These are phyloP conservation scores for Furnarius figulus DNA, from an alignment of 2,113 vertebrate genomes.

Conservation along the genomic window DNA sequence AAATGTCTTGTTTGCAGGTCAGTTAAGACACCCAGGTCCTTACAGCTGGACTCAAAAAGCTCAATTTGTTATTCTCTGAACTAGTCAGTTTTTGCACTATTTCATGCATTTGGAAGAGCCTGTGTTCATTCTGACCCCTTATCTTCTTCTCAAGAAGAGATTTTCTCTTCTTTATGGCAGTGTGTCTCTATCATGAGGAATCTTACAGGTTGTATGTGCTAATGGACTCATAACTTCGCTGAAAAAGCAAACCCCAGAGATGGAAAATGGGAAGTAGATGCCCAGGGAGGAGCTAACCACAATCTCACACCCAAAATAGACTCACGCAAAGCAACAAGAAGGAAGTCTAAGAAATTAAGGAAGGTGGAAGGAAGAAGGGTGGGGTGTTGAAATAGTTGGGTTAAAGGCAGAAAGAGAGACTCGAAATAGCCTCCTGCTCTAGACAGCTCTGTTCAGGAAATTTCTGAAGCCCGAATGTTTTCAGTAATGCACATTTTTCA, in stretches of 20 bases:
- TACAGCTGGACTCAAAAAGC: not conserved
- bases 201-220: not conserved
- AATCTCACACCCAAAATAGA: constrained; percentile 31
- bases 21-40: not conserved
- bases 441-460: constrained; percentile 55
- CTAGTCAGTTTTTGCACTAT: not conserved
- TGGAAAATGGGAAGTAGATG: constrained; percentile 45
- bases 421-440: constrained; percentile 11
- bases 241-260: constrained; percentile 15
- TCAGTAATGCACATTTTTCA: not conserved
- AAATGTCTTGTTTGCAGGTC: not conserved
- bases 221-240: not conserved
- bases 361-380: constrained; percentile 69
- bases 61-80: not conserved
- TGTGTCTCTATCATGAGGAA: not conserved
- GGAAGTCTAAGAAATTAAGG: constrained; percentile 66
- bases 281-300: not conserved
- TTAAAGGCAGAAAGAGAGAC: constrained; percentile 24
- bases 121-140: not conserved
- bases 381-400: constrained; percentile 48
- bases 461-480: not conserved
- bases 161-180: not conserved
- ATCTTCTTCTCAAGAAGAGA: not conserved
- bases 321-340: constrained; percentile 4
- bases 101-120: not conserved